phyloP scores from a whole-genome alignment of 2,888 invertebrate species.

The Patella ulyssiponensis region DNA sequence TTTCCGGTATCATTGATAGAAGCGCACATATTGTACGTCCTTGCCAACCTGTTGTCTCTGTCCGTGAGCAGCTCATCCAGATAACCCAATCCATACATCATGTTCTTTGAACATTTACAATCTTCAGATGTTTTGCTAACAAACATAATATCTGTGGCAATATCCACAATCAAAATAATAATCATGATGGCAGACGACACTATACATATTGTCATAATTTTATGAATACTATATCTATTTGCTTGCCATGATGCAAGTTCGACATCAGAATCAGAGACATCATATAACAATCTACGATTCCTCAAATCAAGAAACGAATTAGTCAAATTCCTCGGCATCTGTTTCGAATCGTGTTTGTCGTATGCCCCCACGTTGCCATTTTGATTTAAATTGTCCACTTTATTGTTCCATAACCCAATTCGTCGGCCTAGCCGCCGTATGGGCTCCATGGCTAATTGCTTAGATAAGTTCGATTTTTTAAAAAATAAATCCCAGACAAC shows the following conservation, averaged over 20 bases:
- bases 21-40: background rate
- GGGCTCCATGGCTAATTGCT: background rate
- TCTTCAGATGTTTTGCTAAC: background rate
- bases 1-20: background rate
- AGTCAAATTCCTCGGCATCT: background rate
- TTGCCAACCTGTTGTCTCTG: background rate
- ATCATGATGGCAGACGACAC: constrained; percentile 15
- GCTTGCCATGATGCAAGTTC: constrained; percentile 6
- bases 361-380: background rate
- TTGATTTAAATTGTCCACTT: background rate
- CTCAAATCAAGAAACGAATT: background rate
- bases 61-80: background rate
- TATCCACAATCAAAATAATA: constrained; percentile 14
- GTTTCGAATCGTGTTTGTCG: background rate
- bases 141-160: background rate
- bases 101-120: background rate
- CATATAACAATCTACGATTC: background rate
- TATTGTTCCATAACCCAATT: background rate
- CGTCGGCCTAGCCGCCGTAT: background rate
- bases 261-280: background rate
- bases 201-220: constrained; percentile 19
- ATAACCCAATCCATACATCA: background rate
- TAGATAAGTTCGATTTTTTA: no score
- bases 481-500: no score
- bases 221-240: constrained; percentile 16